phyloP scores from a whole-genome alignment of 2,888 invertebrate genomes.

The Lithophane ornitopus region DNA sequence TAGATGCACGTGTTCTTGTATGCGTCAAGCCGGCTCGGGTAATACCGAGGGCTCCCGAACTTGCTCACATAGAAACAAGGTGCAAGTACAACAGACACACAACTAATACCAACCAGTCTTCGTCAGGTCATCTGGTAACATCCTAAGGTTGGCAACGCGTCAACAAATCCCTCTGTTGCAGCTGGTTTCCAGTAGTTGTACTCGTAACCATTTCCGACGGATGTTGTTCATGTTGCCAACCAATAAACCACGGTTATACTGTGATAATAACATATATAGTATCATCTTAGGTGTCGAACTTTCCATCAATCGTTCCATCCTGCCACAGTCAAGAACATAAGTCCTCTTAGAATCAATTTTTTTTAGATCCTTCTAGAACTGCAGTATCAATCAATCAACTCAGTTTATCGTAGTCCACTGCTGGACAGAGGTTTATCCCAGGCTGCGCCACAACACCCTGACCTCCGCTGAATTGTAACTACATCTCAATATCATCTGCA shows the following conservation, averaged over 20 bases:
- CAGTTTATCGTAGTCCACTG: no score
- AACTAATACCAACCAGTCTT: neutral
- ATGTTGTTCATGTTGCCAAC: slow-evolving; percentile 11
- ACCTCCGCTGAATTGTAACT: no score
- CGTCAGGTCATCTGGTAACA: neutral
- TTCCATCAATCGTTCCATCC: neutral
- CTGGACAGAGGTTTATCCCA: no score
- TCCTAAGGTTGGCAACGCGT: slow-evolving; percentile 11
- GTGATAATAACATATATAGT: slow-evolving; percentile 36
- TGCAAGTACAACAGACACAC: no score
- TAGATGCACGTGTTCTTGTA: neutral
- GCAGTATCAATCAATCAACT: no score
- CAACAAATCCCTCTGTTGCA: neutral
- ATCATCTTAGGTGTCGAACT: slow-evolving; percentile 15
- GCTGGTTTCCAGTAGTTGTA: slow-evolving; percentile 4
- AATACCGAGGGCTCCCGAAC: neutral
- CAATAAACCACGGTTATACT: neutral
- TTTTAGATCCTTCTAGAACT: neutral
- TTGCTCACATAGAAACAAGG: neutral
- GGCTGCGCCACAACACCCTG: no score
- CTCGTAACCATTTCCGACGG: neutral
- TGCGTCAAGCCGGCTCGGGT: neutral
- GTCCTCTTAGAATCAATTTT: neutral
- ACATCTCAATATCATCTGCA: no score
- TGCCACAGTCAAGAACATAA: neutral